These are phyloP conservation scores for Melanotus villosus DNA, from an alignment of 2,888 invertebrate genomes.

Conservation along the genomic window DNA sequence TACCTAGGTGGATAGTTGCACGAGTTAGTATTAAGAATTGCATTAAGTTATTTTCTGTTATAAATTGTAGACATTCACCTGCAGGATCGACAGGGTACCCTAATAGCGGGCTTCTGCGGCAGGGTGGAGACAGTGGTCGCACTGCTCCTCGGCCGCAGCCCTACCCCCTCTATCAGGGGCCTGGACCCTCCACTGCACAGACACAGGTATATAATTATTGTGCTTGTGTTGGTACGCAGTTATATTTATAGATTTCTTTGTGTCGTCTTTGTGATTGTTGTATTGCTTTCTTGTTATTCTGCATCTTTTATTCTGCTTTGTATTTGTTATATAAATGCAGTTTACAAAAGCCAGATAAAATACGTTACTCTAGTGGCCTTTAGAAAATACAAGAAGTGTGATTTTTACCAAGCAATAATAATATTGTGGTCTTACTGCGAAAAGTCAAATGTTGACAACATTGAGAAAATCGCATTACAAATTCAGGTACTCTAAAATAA, in stretches of 20 bases:
- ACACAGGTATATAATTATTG: constrained; percentile 59
- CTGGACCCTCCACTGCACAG: constrained; percentile 60
- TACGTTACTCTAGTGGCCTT: no score
- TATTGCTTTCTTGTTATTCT: constrained; percentile 5
- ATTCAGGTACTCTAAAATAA: no score
- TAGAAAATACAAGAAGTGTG: no score
- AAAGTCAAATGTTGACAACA: no score
- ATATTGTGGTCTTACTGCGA: no score
- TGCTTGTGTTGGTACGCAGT: constrained; percentile 34
- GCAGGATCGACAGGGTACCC: constrained; percentile 61
- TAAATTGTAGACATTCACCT: constrained; percentile 64
- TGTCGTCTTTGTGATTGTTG: not conserved
- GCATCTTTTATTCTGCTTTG: not conserved
- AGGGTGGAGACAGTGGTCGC: constrained; percentile 63
- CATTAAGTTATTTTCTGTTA: constrained; percentile 36
- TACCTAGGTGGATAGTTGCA: not conserved
- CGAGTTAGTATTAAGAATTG: not conserved
- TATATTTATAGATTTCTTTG: not conserved
- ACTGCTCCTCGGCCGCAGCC: constrained; percentile 62
- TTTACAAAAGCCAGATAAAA: no score
- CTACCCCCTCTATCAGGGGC: constrained; percentile 64
- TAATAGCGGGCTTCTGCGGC: constrained; percentile 63
- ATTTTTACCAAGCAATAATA: no score
- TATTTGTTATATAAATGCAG: no score
- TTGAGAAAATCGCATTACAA: no score